phyloP scores from a whole-genome alignment of 1,140 invertebrate species.

The Paramacrobiotus metropolitanus region DNA sequence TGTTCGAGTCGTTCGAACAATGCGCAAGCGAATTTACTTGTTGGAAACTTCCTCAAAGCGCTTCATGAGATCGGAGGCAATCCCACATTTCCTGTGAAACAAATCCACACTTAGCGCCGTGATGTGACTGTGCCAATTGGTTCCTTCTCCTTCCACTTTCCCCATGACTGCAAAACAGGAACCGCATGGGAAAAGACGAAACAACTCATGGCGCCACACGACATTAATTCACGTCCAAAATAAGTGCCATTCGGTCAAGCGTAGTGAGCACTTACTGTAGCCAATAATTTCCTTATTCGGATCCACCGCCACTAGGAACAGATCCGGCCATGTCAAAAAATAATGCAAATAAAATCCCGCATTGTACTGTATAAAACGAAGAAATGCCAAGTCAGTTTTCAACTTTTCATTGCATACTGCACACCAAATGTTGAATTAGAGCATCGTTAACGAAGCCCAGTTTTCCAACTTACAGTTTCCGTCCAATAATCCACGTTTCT shows the following conservation, averaged over 20 bases:
- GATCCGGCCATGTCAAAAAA: slow-evolving; percentile 94
- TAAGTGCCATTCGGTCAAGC: background rate
- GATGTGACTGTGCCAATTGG: slow-evolving; percentile 97
- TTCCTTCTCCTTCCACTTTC: slow-evolving; percentile 78
- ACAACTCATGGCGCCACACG: slow-evolving; percentile 6
- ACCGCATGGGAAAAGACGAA: slow-evolving; percentile 10
- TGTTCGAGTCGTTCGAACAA: background rate
- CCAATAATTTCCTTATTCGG: slow-evolving; percentile 89
- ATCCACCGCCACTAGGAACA: slow-evolving; percentile 85
- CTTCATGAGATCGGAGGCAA: slow-evolving; percentile 83
- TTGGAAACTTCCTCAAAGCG: slow-evolving; percentile 84
- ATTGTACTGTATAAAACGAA: slow-evolving; percentile 44
- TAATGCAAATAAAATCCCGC: slow-evolving; percentile 93
- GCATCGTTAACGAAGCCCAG: slow-evolving; percentile 15
- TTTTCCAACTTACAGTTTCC: slow-evolving; percentile 70
- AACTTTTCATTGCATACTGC: no score
- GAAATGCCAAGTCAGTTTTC: slow-evolving; percentile 9
- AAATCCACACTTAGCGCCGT: slow-evolving; percentile 90
- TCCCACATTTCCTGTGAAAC: slow-evolving; percentile 62
- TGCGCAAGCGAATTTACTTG: slow-evolving; percentile 37
- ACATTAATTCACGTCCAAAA: no score
- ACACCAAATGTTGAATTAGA: background rate
- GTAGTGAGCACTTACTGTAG: slow-evolving; percentile 79
- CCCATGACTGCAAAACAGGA: slow-evolving; percentile 63
- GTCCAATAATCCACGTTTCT: slow-evolving; percentile 88